Evolutionary conservation across 2,113 vertebrate genomes (phyloP).

Genomic region (Callopanchax toddi): DNA sequence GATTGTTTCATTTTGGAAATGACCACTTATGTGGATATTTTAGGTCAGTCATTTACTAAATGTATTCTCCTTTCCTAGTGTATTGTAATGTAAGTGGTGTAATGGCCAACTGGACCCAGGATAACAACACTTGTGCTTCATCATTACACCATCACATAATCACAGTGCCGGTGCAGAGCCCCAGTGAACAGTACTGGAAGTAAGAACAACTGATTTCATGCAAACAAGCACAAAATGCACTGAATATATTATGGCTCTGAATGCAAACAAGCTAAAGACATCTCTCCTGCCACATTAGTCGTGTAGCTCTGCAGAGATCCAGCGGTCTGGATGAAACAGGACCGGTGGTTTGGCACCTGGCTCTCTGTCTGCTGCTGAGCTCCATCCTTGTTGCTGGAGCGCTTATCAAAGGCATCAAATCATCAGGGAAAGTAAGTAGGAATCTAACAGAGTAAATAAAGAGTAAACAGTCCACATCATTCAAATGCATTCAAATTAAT

Average conservation of each 20-base stretch:
- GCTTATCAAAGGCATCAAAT: conserved; percentile 93
- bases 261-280: background rate
- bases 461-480: too few relatives aligned
- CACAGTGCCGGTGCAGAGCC: conserved; percentile 76
- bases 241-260: background rate
- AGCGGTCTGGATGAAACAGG: conserved; percentile 87
- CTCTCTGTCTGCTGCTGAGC: conserved; percentile 90
- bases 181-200: conserved; percentile 95
- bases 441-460: too few relatives aligned
- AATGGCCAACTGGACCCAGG: conserved; percentile 76
- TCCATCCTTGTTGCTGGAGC: conserved; percentile 85
- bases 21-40: background rate
- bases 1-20: background rate
- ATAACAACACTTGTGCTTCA: conserved; percentile 61
- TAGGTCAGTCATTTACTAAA: background rate
- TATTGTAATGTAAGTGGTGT: conserved; percentile 77
- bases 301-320: conserved; percentile 85
- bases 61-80: conserved; percentile 45
- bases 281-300: conserved; percentile 69
- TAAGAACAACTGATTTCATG: conserved; percentile 76
- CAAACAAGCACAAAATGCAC: background rate
- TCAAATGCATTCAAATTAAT: too few relatives aligned
- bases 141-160: conserved; percentile 16
- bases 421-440: conserved; percentile 90
- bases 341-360: conserved; percentile 90